Base-by-base conservation (phyloP, 2,888 invertebrate species). In the Deilephila elpenor region DNA sequence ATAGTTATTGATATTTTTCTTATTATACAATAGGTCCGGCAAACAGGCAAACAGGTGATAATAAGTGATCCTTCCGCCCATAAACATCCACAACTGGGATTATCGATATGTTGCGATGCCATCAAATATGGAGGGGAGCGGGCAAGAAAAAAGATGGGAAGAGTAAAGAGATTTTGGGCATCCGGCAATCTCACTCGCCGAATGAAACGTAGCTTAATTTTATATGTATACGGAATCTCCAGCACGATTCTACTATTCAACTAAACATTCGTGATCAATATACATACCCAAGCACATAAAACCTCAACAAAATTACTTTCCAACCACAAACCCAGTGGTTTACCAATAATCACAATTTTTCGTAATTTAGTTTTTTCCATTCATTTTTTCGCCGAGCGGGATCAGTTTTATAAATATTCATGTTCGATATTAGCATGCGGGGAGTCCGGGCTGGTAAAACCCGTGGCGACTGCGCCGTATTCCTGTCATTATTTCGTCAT, bases 401-500 rank as follows among this genome's bases (percentile, higher is more conserved):
- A 90, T 91, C 87, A 89, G 85, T 86, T 88, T 84, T 89, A 93
- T 94, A 93, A 93, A 94, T 94, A 94, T 94, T 93, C 93, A 94
- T 93, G 89, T 82, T 82, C 78, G 78, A 85, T 91, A 93, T 93
- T 93, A 91, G 91, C 90, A 91, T 92, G 90, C 90, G 86, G 89
- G 89, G 80, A 82, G 82, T 84, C 79, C 83, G 84, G 82, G 84
- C 88, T 84, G 83, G 84, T 80, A 84, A 84, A 79, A 67, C 80
- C 83, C 82, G 75, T 53, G 75, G 76, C 78, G 77, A 74, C 79
- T 80, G 85, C 85, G 78, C 84, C 86, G 87, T 84, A 85, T 89
- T 89, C 84, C 90, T 89, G 89, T 93, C 92, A 94, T 94, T 93
- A 93, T 93, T 89, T 93, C 87, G 88, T 87, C 88, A 93, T 94